phyloP scores from a whole-genome alignment of 2,113 vertebrate genomes.

The Ochotona princeps region DNA sequence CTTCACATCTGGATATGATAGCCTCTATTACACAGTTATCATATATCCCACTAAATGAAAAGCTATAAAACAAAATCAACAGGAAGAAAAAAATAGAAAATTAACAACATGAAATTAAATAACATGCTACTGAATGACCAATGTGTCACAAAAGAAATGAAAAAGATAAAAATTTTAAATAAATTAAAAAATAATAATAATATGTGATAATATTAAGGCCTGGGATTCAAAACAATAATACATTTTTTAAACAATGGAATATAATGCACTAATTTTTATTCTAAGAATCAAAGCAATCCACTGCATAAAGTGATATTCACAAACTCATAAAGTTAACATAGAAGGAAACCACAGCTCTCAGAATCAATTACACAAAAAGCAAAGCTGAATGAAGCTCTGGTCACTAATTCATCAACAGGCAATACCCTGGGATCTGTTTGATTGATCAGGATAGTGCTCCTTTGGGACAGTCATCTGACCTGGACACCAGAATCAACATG shows the following conservation, averaged over 20 bases:
- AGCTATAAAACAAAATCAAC: too few relatives aligned
- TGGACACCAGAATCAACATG: background rate
- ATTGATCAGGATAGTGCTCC: background rate
- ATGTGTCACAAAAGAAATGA: too few relatives aligned
- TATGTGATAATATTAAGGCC: background rate
- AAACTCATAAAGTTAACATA: background rate
- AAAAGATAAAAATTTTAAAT: background rate
- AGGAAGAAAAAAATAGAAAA: too few relatives aligned
- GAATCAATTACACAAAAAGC: background rate
- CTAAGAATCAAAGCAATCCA: background rate
- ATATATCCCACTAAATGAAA: too few relatives aligned
- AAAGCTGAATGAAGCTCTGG: background rate
- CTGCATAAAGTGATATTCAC: background rate
- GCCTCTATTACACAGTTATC: too few relatives aligned
- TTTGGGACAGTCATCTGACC: constrained; percentile 37
- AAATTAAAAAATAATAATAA: background rate
- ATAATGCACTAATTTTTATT: background rate
- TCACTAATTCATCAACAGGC: background rate
- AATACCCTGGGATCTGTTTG: background rate
- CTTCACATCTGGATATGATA: too few relatives aligned
- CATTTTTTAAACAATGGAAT: background rate
- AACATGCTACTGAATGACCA: too few relatives aligned
- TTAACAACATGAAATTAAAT: too few relatives aligned
- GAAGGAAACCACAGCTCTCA: background rate
- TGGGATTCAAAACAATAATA: background rate